Conservation (phyloP, 1,140 invertebrate species). For the Aradophagus sp. region DNA sequence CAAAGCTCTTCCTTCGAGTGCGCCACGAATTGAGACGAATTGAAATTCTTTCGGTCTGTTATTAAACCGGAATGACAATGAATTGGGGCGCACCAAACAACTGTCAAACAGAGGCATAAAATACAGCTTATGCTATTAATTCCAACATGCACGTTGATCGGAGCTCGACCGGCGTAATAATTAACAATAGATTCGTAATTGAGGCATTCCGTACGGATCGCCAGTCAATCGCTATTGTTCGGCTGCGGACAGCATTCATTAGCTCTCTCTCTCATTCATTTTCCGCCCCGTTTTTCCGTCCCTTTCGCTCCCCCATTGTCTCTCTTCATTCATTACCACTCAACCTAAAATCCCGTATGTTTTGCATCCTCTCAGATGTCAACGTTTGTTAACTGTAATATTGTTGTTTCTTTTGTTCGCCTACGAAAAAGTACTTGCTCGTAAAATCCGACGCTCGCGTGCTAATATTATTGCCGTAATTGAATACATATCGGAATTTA, state of each 20-base stretch:
- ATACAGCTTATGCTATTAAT: constrained; percentile 55
- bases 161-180: constrained; percentile 61
- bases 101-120: constrained; percentile 47
- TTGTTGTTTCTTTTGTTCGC: constrained; percentile 38
- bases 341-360: constrained; percentile 50
- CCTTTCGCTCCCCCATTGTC: constrained; percentile 24
- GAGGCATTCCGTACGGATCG: constrained; percentile 62
- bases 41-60: constrained; percentile 35
- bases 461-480: constrained; percentile 8
- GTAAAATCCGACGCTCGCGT: constrained; percentile 12
- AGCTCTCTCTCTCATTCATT: constrained; percentile 46
- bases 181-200: constrained; percentile 67
- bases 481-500: constrained; percentile 16
- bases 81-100: constrained; percentile 39
- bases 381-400: constrained; percentile 46
- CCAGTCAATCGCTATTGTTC: constrained; percentile 59
- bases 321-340: constrained; percentile 50
- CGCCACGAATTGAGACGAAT: too few relatives aligned
- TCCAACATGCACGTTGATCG: constrained; percentile 51
- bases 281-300: constrained; percentile 31
- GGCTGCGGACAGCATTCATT: constrained; percentile 61
- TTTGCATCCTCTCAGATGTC: constrained; percentile 50
- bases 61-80: constrained; percentile 40
- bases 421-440: constrained; percentile 6
- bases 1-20: too few relatives aligned